These are phyloP conservation scores for Athene cunicularia DNA, from an alignment of 2,113 vertebrate species.

Conservation along the genomic window DNA sequence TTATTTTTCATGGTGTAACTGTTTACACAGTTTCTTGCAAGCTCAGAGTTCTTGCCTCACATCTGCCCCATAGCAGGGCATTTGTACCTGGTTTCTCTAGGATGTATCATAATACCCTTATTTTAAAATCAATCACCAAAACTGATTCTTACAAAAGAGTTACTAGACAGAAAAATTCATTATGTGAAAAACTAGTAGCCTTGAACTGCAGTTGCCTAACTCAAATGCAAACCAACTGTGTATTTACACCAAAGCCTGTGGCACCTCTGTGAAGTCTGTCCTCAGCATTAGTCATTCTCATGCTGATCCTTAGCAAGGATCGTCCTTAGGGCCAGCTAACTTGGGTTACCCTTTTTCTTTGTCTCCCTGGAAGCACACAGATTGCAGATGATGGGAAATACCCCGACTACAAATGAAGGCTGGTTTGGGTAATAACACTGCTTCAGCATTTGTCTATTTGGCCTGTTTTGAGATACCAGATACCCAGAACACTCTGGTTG, in stretches of 20 bases:
- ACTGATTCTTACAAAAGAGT: background rate
- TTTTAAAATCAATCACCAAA: background rate
- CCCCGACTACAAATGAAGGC: background rate
- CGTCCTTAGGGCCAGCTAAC: background rate
- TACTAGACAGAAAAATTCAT: background rate
- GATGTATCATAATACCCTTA: background rate
- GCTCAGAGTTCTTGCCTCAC: background rate
- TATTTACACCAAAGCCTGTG: background rate
- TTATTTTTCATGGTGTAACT: background rate
- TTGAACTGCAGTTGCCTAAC: background rate
- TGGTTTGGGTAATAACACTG: background rate
- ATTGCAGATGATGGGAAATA: background rate
- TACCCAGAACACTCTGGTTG: background rate
- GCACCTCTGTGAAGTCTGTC: background rate
- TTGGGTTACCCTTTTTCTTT: background rate
- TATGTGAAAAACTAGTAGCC: background rate
- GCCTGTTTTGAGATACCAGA: background rate
- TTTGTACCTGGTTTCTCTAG: background rate
- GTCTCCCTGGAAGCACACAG: background rate
- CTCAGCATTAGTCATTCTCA: rapidly evolving
- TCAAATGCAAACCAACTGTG: background rate
- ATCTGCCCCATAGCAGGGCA: background rate
- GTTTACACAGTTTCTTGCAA: background rate
- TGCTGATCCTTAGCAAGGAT: background rate
- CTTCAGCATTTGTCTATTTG: background rate